Evolutionary conservation across 2,888 invertebrate species (phyloP).

Genomic region (Rhodophaea formosa): DNA sequence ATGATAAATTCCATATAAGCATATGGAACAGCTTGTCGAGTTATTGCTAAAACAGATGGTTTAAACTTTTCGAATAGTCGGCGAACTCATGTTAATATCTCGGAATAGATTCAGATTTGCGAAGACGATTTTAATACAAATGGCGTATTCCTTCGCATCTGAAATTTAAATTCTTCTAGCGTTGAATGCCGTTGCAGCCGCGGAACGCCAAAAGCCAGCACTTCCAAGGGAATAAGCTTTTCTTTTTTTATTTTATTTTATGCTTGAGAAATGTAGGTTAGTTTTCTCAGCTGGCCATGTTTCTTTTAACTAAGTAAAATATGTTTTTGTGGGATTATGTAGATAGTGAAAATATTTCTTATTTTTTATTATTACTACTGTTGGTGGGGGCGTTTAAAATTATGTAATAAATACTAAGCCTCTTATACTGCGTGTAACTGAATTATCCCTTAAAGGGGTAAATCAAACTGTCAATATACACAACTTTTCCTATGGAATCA

Average conservation of each 20-base stretch:
- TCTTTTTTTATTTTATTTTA: background rate
- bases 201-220: conserved; percentile 8
- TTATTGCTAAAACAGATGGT: background rate
- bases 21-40: no score
- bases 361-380: no score
- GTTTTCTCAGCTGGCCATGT: background rate
- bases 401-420: no score
- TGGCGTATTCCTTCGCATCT: conserved; percentile 9
- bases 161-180: conserved; percentile 12
- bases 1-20: no score
- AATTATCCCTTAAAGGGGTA: no score
- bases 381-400: no score
- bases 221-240: conserved; percentile 6
- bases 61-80: background rate
- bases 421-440: no score
- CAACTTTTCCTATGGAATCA: no score
- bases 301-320: background rate
- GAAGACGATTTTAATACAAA: conserved; percentile 11
- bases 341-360: no score
- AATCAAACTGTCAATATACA: no score
- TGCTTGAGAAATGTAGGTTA: background rate
- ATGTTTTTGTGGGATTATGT: background rate
- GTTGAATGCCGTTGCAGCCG: conserved; percentile 15
- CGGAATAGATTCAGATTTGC: conserved; percentile 6
- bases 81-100: conserved; percentile 10